These are phyloP conservation scores for Caenorhabditis becei DNA, from an alignment of 2,888 invertebrate genomes.

Conservation along the genomic window DNA sequence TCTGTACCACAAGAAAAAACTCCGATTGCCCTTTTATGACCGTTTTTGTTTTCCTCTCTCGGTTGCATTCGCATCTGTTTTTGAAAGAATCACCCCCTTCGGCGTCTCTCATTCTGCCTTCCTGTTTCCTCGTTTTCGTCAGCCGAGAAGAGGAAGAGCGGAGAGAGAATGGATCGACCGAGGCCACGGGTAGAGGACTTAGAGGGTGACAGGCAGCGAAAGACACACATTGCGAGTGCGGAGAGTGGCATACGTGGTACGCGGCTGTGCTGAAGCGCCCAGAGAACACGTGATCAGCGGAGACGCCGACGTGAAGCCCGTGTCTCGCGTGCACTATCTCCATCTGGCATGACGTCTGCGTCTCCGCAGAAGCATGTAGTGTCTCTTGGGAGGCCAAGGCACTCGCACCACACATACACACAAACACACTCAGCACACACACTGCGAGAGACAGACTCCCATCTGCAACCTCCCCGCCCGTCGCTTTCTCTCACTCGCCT, in stretches of 20 bases:
- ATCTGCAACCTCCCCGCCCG: slow-evolving; percentile 19
- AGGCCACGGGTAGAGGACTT: slow-evolving; percentile 25
- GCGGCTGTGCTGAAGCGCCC: slow-evolving; percentile 18
- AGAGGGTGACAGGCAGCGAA: slow-evolving; percentile 11
- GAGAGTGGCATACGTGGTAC: slow-evolving; percentile 38
- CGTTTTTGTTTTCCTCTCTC: slow-evolving; percentile 15
- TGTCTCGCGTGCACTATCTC: slow-evolving; percentile 37
- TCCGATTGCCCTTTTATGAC: slow-evolving; percentile 14
- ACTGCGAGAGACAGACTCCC: slow-evolving; percentile 23
- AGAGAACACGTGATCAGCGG: neutral
- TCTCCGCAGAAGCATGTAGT: slow-evolving; percentile 22
- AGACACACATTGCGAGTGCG: slow-evolving; percentile 27
- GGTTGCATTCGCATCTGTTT: slow-evolving; percentile 47
- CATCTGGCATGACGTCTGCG: slow-evolving; percentile 12
- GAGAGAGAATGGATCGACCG: slow-evolving; percentile 7
- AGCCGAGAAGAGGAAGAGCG: neutral
- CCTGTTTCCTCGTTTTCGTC: slow-evolving; percentile 14
- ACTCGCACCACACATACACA: slow-evolving; percentile 37
- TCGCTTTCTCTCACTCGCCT: slow-evolving; percentile 25
- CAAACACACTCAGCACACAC: slow-evolving; percentile 25
- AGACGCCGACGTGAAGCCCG: slow-evolving; percentile 18
- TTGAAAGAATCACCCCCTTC: slow-evolving; percentile 46
- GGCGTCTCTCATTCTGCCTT: slow-evolving; percentile 1
- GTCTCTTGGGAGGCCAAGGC: slow-evolving; percentile 28
- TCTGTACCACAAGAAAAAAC: neutral